Evolutionary conservation across 2,113 vertebrate species (phyloP).

Genomic region (Tragelaphus scriptus): DNA sequence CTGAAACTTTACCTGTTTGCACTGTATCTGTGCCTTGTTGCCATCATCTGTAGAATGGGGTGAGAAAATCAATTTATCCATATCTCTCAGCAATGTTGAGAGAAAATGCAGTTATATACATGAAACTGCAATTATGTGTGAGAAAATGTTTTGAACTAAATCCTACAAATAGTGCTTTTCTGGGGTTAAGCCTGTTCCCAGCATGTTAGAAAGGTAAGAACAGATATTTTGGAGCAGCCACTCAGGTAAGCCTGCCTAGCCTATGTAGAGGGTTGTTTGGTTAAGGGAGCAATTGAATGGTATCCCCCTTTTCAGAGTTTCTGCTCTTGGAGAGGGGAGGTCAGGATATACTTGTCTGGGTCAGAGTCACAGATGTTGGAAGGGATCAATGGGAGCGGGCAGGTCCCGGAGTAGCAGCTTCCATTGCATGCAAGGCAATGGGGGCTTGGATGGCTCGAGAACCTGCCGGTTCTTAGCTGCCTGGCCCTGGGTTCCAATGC

Average conservation of each 20-base stretch:
- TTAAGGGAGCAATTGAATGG: background rate
- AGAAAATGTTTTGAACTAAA: background rate
- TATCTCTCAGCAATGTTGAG: background rate
- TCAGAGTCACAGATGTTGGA: background rate
- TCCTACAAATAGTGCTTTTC: background rate
- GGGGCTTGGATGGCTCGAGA: fast-evolving
- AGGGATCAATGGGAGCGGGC: background rate
- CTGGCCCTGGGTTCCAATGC: background rate
- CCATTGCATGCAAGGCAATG: background rate
- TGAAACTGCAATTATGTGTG: background rate
- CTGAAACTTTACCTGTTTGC: background rate
- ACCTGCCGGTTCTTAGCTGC: background rate
- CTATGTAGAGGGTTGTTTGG: background rate
- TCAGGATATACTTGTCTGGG: background rate
- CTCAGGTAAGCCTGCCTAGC: background rate
- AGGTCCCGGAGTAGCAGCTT: background rate
- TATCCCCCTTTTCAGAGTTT: background rate
- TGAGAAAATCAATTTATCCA: background rate
- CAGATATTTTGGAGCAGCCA: background rate
- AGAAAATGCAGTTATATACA: background rate
- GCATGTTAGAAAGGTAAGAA: background rate
- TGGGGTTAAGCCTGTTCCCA: background rate
- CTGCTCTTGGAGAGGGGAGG: background rate
- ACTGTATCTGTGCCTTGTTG: background rate
- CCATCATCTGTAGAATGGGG: background rate